Conservation (phyloP, 2,113 vertebrate genomes). For the Apodemus speciosus region DNA sequence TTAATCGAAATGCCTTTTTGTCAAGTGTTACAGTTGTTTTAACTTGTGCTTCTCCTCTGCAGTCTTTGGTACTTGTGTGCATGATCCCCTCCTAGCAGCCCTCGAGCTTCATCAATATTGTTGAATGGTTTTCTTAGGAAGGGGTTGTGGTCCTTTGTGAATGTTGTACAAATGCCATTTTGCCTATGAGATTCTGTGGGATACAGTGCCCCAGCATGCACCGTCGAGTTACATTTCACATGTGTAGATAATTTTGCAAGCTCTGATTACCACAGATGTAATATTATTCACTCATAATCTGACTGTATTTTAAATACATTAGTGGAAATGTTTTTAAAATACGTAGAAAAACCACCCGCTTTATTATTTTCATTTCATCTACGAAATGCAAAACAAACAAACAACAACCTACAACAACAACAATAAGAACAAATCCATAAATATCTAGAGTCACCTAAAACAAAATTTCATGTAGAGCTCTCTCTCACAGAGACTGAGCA, state of each 20-base stretch:
- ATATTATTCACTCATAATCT: not conserved
- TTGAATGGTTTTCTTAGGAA: not conserved
- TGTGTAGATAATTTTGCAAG: not conserved
- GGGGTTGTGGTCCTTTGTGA: not conserved
- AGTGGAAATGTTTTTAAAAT: not conserved
- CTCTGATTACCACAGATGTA: not conserved
- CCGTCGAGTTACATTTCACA: not conserved
- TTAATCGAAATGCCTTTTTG: constrained; percentile 40
- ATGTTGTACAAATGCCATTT: not conserved
- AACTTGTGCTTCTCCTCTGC: not conserved
- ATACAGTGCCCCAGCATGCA: fast-evolving
- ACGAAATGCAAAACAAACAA: not conserved
- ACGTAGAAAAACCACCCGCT: not conserved
- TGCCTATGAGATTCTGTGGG: not conserved
- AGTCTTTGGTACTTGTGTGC: not conserved
- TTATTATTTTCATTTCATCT: constrained; percentile 15
- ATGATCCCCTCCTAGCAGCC: not conserved
- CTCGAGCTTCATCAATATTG: not conserved
- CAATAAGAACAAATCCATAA: not conserved
- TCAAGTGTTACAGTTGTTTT: not conserved
- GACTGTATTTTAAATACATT: not conserved
- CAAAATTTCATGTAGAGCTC: not conserved
- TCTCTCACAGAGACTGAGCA: constrained; percentile 2
- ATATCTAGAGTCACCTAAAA: not conserved
- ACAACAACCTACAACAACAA: not conserved